Evolutionary conservation across 2,888 invertebrate species (phyloP), one percentile per base, ranked within the genome.

Genomic region (Troides helena): DNA sequence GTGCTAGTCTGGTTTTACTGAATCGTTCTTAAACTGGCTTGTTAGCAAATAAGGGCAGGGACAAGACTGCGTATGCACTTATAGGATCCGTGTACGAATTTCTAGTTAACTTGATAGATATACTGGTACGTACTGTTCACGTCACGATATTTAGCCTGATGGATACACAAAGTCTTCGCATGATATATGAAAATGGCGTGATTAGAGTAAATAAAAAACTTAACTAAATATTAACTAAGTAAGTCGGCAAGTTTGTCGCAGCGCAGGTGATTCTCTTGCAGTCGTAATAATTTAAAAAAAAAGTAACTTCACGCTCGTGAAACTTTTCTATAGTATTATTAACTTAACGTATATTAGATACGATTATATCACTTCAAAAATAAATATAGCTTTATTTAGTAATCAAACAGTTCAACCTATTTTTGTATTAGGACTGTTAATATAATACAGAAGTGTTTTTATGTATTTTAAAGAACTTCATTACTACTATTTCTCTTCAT

Each of bases 31-130:
- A 85, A 83, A 82, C 84, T 73, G 82, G 85, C 89, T 89, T 88
- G 88, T 89, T 89, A 89, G 87, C 79, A 83, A 85, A 90, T 87
- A 90, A 89, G 88, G 87, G 85, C 77, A 80, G 79, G 79, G 80
- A 79, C 79, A 77, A 74, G 72, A 71, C 74, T 79, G 78, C 76
- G 77, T 79, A 82, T 79, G n/a, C 17, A 25, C 60, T 23, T 59
- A 18, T 21, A 12, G 53, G 30, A 59, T 64, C 59, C 53, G 23
- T 18, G 46, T 57, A 62, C 18, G 43, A 65, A 65, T 62, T 46
- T 65, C 46, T 65, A 62, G 65, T 50, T 65, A n/a, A 60, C 39
- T 39, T 39, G 2, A 39, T 25, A 7, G 39, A 61, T 4, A 18
- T 39, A 12, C 10, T 21, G 8, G 21, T 25, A 2, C 30, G 17